Percentiles rank a stretch among this genome's conserved stretches.
phyloP scores from a whole-genome alignment of 2,113 vertebrate genomes.

The Riparia riparia region DNA sequence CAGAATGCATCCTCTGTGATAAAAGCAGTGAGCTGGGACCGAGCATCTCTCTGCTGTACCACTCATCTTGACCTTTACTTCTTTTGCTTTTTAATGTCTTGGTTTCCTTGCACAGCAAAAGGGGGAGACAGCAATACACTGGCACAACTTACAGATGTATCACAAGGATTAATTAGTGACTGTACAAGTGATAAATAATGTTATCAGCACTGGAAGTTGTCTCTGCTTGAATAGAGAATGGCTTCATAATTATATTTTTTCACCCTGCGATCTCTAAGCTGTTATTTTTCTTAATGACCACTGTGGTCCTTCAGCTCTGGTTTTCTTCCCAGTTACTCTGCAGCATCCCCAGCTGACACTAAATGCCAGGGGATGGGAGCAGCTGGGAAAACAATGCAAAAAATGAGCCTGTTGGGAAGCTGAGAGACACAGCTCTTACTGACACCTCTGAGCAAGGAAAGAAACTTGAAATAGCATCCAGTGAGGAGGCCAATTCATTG shows the following conservation, averaged over 20 bases:
- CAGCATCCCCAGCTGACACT: conserved; percentile 2
- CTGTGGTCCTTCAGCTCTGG: conserved; percentile 7
- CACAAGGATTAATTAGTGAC: conserved; percentile 43
- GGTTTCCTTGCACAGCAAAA: neutral
- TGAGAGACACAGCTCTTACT: neutral
- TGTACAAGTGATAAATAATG: conserved; percentile 38
- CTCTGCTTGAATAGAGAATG: conserved; percentile 36
- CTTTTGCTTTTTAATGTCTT: neutral
- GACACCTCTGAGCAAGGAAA: rapidly evolving
- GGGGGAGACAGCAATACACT: neutral
- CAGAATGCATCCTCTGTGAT: neutral
- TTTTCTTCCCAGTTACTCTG: neutral
- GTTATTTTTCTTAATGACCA: conserved; percentile 47
- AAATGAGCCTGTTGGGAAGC: neutral
- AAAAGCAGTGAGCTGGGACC: neutral
- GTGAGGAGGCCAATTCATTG: neutral
- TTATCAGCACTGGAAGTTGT: conserved; percentile 46
- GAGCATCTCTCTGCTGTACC: neutral
- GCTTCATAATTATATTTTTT: conserved; percentile 59
- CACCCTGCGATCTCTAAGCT: neutral
- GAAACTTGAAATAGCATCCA: neutral
- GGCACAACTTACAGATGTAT: conserved; percentile 10
- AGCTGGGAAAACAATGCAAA: conserved; percentile 46
- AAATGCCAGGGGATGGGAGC: conserved; percentile 21
- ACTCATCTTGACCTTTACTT: neutral